Evolutionary conservation across 2,113 vertebrate genomes (phyloP).

Genomic region (Leuciscus idus): DNA sequence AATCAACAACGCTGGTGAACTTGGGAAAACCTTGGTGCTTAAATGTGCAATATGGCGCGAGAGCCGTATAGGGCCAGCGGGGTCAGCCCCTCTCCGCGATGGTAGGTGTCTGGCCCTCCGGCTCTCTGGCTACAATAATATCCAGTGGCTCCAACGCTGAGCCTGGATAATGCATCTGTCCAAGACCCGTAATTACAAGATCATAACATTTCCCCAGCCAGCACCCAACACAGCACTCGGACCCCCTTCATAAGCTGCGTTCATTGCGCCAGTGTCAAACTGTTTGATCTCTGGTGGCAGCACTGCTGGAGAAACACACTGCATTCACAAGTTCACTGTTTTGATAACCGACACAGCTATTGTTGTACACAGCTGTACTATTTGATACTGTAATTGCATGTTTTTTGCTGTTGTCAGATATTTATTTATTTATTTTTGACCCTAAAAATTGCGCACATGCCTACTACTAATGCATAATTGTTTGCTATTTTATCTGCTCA

Average conservation of each 20-base stretch:
- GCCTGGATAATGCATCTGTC: conserved; percentile 96
- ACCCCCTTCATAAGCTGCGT: conserved; percentile 73
- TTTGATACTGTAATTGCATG: not conserved
- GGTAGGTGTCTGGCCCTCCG: conserved; percentile 81
- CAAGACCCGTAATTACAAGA: conserved; percentile 88
- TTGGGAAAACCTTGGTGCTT: conserved; percentile 80
- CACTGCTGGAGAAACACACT: conserved; percentile 75
- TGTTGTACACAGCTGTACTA: not conserved
- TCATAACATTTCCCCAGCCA: conserved; percentile 88
- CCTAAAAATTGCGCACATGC: not conserved
- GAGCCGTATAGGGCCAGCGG: conserved; percentile 69
- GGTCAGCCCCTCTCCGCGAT: conserved; percentile 75
- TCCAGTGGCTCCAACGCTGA: conserved; percentile 89
- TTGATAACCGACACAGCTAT: not conserved
- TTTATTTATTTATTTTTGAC: not conserved
- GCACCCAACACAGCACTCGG: conserved; percentile 78
- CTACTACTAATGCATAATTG: not conserved
- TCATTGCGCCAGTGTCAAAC: conserved; percentile 86
- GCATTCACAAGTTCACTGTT: not conserved
- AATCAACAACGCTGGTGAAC: conserved; percentile 69
- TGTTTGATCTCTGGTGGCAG: conserved; percentile 85
- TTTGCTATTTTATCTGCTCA: conserved; percentile 11
- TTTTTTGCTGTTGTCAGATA: not conserved
- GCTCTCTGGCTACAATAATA: conserved; percentile 88
- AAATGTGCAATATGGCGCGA: conserved; percentile 72